phyloP scores from a whole-genome alignment of 2,888 invertebrate species.

The Apodemia zela region DNA sequence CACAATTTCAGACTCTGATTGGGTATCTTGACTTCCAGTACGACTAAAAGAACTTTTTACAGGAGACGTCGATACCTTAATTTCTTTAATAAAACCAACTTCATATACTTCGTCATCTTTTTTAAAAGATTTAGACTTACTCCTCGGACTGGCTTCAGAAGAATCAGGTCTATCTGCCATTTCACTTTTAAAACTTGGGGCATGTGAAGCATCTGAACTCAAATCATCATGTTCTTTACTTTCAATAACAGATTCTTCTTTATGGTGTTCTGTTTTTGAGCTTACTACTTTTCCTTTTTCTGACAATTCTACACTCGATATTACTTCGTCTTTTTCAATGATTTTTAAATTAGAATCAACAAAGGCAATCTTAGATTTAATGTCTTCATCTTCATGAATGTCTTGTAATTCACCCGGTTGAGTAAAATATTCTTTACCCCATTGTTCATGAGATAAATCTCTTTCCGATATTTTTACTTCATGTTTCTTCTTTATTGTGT shows the following conservation, averaged over 20 bases:
- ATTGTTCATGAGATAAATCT: conserved; percentile 74
- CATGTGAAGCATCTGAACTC: conserved; percentile 72
- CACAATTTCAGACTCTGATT: conserved; percentile 77
- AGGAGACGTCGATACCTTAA: conserved; percentile 74
- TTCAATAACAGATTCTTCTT: conserved; percentile 70
- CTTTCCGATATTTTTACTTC: conserved; percentile 76
- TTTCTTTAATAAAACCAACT: conserved; percentile 76
- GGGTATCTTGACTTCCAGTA: conserved; percentile 78
- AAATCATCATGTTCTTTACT: conserved; percentile 73
- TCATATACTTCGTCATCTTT: conserved; percentile 73
- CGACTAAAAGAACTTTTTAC: conserved; percentile 73
- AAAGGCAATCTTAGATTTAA: conserved; percentile 61
- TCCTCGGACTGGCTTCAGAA: conserved; percentile 66
- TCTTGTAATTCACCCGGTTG: conserved; percentile 71
- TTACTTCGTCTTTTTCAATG: conserved; percentile 68
- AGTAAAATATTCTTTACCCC: conserved; percentile 78
- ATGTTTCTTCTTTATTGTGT: conserved; percentile 67
- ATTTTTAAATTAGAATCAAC: conserved; percentile 68
- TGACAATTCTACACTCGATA: conserved; percentile 63
- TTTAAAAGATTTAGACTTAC: conserved; percentile 72
- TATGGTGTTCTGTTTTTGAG: conserved; percentile 68
- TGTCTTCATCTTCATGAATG: conserved; percentile 65
- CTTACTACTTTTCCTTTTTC: conserved; percentile 73
- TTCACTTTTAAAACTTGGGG: conserved; percentile 69
- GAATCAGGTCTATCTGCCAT: conserved; percentile 60